These are phyloP conservation scores for Gnathonemus echidnorhynchus DNA, from an alignment of 2,113 vertebrate species.

Conservation along the genomic window DNA sequence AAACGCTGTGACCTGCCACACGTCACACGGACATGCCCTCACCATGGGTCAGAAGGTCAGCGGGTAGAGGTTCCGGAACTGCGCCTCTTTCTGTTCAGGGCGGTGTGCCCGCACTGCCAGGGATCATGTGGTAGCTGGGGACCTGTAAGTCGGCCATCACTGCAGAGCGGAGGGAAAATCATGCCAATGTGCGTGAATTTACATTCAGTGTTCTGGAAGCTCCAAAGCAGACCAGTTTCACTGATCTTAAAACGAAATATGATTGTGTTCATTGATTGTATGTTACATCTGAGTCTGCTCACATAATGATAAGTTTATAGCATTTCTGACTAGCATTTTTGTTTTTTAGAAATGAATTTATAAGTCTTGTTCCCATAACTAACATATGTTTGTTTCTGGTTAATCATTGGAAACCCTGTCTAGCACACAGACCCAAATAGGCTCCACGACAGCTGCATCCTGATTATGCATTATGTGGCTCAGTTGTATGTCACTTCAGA, in stretches of 20 bases:
- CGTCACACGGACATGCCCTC: background rate
- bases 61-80: background rate
- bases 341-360: background rate
- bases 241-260: background rate
- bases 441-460: background rate
- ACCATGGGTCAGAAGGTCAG: background rate
- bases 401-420: background rate
- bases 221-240: background rate
- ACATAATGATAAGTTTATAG: background rate
- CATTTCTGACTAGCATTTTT: background rate
- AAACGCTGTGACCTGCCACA: background rate
- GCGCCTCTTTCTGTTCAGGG: background rate
- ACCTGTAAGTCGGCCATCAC: background rate
- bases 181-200: background rate
- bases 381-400: background rate
- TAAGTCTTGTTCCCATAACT: background rate
- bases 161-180: background rate
- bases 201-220: background rate
- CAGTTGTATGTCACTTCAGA: background rate
- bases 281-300: background rate
- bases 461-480: background rate
- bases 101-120: background rate
- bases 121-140: background rate
- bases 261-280: background rate
- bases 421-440: background rate